These are phyloP conservation scores for Hyaena hyaena DNA, from an alignment of 2,113 vertebrate genomes.

Conservation along the genomic window DNA sequence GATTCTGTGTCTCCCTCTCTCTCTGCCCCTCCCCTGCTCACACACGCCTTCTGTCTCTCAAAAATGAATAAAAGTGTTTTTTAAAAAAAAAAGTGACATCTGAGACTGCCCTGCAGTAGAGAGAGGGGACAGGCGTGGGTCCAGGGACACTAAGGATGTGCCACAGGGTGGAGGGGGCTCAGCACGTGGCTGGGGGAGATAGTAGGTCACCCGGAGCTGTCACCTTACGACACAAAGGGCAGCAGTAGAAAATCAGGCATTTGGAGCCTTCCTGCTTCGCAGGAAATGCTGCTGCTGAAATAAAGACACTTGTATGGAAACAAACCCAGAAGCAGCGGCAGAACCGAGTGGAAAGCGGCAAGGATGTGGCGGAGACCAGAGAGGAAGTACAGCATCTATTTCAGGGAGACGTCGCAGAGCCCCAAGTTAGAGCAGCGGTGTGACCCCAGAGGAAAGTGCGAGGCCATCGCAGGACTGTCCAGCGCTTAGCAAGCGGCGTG, in stretches of 20 bases:
- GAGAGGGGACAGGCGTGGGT: rapidly evolving
- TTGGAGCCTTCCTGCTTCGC: rapidly evolving
- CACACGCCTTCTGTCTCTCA: too few species aligned
- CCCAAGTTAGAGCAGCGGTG: background rate
- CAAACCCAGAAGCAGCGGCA: background rate
- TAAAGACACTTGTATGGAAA: background rate
- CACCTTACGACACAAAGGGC: background rate
- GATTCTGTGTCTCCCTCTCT: too few species aligned
- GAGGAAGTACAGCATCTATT: background rate
- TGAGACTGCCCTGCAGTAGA: background rate
- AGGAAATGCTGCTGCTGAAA: background rate
- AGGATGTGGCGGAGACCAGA: background rate
- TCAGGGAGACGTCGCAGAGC: background rate
- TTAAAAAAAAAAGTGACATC: too few species aligned
- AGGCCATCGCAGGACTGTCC: rapidly evolving
- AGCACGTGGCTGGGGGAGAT: background rate
- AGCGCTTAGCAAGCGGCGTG: background rate
- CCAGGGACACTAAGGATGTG: background rate
- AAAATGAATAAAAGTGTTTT: too few species aligned
- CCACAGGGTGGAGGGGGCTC: background rate
- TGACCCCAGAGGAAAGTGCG: background rate
- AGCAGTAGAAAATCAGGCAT: background rate
- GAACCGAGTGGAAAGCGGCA: background rate
- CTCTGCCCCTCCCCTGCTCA: too few species aligned
- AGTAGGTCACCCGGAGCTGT: background rate